phyloP scores from a whole-genome alignment of 2,888 invertebrate species.

The Pasiphila rectangulata region DNA sequence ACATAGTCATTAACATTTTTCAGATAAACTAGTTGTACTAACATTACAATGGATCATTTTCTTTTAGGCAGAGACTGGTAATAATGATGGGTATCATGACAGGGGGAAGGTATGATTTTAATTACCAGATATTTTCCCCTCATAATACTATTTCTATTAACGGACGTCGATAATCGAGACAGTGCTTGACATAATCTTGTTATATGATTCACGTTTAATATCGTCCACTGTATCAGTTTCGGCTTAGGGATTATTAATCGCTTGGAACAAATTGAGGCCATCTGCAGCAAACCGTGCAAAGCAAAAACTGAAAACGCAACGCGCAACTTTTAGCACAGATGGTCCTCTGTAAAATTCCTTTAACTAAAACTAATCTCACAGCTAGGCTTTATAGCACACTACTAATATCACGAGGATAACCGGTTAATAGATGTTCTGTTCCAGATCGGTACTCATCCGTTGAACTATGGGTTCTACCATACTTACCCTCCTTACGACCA shows the following conservation, averaged over 20 bases:
- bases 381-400: constrained; percentile 57
- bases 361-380: constrained; percentile 30
- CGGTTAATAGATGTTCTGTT: constrained; percentile 76
- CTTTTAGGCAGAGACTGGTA: constrained; percentile 72
- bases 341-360: neutral
- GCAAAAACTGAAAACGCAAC: neutral
- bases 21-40: constrained; percentile 34
- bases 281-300: constrained; percentile 2
- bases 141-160: neutral
- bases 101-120: constrained; percentile 68
- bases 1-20: constrained; percentile 17
- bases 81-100: constrained; percentile 70
- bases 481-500: constrained; percentile 74
- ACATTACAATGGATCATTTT: constrained; percentile 49
- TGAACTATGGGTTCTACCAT: constrained; percentile 89
- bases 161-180: neutral
- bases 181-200: neutral
- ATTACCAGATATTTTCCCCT: constrained; percentile 37
- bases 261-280: neutral
- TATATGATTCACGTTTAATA: neutral
- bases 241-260: neutral
- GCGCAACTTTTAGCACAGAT: neutral
- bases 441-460: constrained; percentile 85
- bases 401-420: constrained; percentile 61
- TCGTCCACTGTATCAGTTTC: neutral